Evolutionary conservation across 2,888 invertebrate species (phyloP).

Genomic region (Caenorhabditis sp.): DNA sequence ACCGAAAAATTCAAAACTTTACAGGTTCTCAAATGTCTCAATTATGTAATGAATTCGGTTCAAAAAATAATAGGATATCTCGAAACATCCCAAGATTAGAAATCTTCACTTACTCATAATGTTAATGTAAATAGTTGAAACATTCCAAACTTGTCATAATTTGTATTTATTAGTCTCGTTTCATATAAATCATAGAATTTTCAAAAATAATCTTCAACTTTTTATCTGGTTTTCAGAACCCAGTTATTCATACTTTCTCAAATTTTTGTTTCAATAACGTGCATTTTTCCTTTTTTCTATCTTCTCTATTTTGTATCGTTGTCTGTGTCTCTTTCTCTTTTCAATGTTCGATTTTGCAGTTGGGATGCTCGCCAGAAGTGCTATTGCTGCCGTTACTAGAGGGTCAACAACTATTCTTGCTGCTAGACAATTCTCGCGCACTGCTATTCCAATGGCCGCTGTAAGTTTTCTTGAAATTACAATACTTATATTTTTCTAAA

Average conservation of each 20-base stretch:
- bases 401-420: conserved; percentile 12
- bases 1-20: not conserved
- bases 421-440: conserved; percentile 27
- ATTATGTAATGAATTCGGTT: conserved; percentile 26
- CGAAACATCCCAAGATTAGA: not conserved
- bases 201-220: not conserved
- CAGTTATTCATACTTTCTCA: not conserved
- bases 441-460: conserved; percentile 41
- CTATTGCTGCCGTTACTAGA: conserved; percentile 32
- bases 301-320: not conserved
- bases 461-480: conserved; percentile 28
- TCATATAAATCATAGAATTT: not conserved
- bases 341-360: not conserved
- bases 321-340: conserved; percentile 5
- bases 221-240: not conserved
- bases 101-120: too few relatives aligned
- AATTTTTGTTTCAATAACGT: not conserved
- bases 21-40: conserved; percentile 16
- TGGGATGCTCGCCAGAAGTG: conserved; percentile 30
- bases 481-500: too few relatives aligned
- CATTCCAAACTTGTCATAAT: not conserved
- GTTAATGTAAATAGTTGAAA: not conserved
- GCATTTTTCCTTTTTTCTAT: conserved; percentile 3
- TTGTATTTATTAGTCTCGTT: conserved; percentile 1
- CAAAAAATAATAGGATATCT: conserved; percentile 39